These are phyloP conservation scores for Tetramorium alpestre DNA, from an alignment of 1,140 invertebrate genomes.

Conservation along the genomic window DNA sequence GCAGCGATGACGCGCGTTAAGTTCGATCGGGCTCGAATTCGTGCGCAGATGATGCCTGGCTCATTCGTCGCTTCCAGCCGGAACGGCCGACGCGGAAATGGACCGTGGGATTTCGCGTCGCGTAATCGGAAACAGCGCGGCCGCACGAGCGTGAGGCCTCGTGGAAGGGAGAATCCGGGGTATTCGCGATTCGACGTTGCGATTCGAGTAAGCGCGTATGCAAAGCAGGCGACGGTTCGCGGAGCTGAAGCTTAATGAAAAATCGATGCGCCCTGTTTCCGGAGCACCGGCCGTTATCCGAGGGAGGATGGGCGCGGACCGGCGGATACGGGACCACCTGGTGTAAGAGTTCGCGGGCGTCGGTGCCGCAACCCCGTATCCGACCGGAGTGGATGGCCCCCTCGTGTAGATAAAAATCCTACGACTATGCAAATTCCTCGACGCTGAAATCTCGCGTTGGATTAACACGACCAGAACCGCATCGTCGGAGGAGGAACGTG, in stretches of 20 bases:
- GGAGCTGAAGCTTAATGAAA: constrained; percentile 70
- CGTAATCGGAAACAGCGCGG: constrained; percentile 50
- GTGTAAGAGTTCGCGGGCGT: constrained; percentile 10
- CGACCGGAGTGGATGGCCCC: constrained; percentile 51
- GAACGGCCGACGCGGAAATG: constrained; percentile 40
- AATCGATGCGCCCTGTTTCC: constrained; percentile 67
- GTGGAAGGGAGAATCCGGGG: constrained; percentile 46
- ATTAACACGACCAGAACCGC: constrained; percentile 67
- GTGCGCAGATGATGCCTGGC: neutral
- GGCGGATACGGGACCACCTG: neutral
- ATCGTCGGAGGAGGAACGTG: neutral
- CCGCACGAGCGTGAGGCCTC: constrained; percentile 24
- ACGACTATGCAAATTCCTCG: constrained; percentile 76
- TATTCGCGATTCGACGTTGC: constrained; percentile 37
- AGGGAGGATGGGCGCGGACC: neutral
- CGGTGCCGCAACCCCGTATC: neutral
- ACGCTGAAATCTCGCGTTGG: constrained; percentile 67
- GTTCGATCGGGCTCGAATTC: neutral
- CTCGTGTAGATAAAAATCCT: constrained; percentile 74
- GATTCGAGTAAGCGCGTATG: constrained; percentile 69
- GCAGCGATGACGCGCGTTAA: neutral
- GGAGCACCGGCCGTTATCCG: constrained; percentile 19
- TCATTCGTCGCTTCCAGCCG: constrained; percentile 18
- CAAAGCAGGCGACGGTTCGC: constrained; percentile 65
- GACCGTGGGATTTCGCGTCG: constrained; percentile 39